Base-by-base conservation (phyloP, 2,888 invertebrate genomes). In the Lepetodrilus schrolli region DNA sequence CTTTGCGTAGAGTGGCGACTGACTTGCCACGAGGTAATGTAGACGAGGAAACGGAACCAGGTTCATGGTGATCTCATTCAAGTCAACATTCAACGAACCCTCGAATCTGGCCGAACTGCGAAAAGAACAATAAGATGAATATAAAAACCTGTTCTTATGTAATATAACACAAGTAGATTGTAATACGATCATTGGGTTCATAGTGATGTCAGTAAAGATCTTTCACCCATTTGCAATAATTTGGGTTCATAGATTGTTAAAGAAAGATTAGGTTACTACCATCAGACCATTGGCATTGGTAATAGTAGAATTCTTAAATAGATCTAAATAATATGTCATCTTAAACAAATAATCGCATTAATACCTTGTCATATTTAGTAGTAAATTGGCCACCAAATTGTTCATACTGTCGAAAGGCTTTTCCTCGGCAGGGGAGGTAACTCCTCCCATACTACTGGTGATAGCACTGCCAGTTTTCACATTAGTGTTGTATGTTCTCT, bases 11-110 rank as follows among this genome's bases (percentile, higher is more conserved):
- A 91, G 81, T 2, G 91, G 91, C 2, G 89, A 86, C 81, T 90
- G 88, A 78, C 91, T 90, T 36, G 90, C 82, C 3, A 91, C 86
- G 8, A 91, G 84, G 80, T 91, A 91, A 80, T 91, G 91, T 50
- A 91, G 83, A 70, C 83, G 80, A 47, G 91, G 91, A 82, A 89
- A 91, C n/a, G 91, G 91, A 4, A 91, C 91, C 73, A 91, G 83
- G 77, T 91, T 91, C 89, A 90, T 91, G 0, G 90, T 88, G 38
- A 91, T 91, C 78, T 91, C 91, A 82, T 91, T 91, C 74, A 91
- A 82, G 83, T 91, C 91, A 20, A 91, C 90, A 78, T 91, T 91
- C 73, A 91, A 81, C 2, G 89, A 88, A 4, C 91, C 91, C 75
- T 91, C 90, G 86, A 91, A 91, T 65, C 91, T 80, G 1, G 91